Base-by-base conservation (phyloP, 2,888 invertebrate species). In the Diarsia mendica region DNA sequence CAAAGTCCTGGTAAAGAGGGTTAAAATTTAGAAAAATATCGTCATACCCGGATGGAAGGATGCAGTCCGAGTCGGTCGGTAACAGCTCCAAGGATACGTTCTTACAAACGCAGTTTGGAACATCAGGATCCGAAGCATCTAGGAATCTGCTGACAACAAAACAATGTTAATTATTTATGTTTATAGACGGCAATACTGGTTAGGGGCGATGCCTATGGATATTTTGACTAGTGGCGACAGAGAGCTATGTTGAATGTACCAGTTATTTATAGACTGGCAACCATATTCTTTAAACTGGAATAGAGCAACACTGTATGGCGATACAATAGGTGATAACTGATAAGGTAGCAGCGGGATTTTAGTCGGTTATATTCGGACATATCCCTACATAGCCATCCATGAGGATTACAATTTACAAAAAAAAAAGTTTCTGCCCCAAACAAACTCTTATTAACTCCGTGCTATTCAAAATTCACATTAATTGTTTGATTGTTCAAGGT, bases 21-120 rank as follows among this genome's bases (percentile, higher is more conserved):
- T 15, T 15, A 8, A 20, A 23, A 64, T 39, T 28, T 2, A 15
- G 15, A 53, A 2, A 15, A 55, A 49, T 33, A 13, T 23, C 48
- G 5, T 49, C 85, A 89, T 90, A 96, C 96, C 95, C 95, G 13
- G 93, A 85, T 63, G 95, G 94, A 13, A 96, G 90, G 64, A 96
- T 95, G 77, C 96, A 96, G 79, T 96, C 96, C 0, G 96, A 95
- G 73, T 96, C 95, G 15, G 93, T 91, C 0, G 96, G 96, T 63
- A 96, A 78, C 10, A 96, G 89, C 83, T 96, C 96, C 83, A 96
- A 88, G 15, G 93, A 91, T 0, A 96, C 92, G 75, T 94, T 95
- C 80, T 94, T 94, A 88, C 96, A 96, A 69, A 94, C 90, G 85
- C 96, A 96, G 64, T 87, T 91, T 2, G 95, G 96, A 73, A 94